Conservation (phyloP, 2,113 vertebrate genomes). For the Rattus rattus region DNA sequence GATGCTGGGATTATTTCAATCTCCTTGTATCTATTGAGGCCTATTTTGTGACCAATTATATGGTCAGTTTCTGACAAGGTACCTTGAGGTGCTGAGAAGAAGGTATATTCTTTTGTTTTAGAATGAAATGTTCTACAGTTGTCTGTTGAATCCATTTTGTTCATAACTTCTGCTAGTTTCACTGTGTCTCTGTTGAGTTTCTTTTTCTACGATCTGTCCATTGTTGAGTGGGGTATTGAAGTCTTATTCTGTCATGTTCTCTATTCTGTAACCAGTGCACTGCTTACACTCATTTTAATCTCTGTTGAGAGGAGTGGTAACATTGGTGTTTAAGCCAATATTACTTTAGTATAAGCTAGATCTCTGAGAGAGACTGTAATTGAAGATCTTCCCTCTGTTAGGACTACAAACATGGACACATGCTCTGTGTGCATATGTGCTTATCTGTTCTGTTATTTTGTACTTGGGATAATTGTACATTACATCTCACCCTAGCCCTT, state of each 20-base stretch:
- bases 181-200: too few species aligned
- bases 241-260: not conserved
- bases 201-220: too few species aligned
- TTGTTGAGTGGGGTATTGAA: too few species aligned
- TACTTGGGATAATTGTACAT: accelerated
- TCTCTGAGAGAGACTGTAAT: not conserved
- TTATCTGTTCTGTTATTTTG: accelerated
- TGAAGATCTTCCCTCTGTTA: not conserved
- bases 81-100: too few species aligned
- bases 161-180: too few species aligned
- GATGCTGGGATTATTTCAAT: too few species aligned
- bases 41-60: too few species aligned
- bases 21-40: too few species aligned
- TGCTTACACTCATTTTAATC: not conserved
- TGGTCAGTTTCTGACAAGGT: too few species aligned
- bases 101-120: too few species aligned
- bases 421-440: not conserved
- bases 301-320: not conserved
- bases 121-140: too few species aligned
- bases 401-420: not conserved
- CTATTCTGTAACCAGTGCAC: not conserved
- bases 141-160: too few species aligned
- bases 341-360: not conserved
- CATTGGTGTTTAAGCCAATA: not conserved
- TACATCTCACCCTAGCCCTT: not conserved